A percentile compares a stretch with the other conserved stretches of the same genome.
These are phyloP conservation scores for Cacoxenus indagator DNA, from an alignment of 2,888 invertebrate species.

Conservation along the genomic window DNA sequence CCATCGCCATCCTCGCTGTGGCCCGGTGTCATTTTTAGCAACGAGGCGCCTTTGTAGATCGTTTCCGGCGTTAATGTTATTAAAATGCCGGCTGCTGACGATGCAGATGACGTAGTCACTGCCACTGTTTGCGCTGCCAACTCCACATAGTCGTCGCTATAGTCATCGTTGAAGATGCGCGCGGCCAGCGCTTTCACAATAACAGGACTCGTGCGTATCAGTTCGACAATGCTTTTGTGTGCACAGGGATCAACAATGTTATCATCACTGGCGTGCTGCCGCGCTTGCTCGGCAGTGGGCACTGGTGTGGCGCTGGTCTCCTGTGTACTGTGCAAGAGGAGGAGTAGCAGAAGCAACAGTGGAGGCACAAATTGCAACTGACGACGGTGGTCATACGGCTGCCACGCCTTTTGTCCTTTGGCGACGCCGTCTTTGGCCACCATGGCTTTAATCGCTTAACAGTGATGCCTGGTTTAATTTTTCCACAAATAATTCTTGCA, in stretches of 20 bases:
- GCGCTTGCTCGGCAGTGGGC: constrained; percentile 16
- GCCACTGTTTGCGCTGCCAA: constrained; percentile 15
- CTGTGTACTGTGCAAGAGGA: constrained; percentile 36
- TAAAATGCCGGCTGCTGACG: constrained; percentile 59
- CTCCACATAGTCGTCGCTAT: constrained; percentile 34
- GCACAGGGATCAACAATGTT: constrained; percentile 52
- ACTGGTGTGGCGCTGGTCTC: constrained; percentile 23
- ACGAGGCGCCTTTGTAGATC: constrained; percentile 70
- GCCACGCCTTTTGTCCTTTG: too few species aligned
- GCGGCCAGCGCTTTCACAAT: constrained; percentile 70
- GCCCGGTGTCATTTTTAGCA: constrained; percentile 62
- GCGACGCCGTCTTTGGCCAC: not conserved
- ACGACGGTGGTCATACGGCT: too few species aligned
- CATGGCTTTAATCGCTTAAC: not conserved
- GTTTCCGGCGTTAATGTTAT: constrained; percentile 71
- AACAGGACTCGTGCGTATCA: constrained; percentile 70
- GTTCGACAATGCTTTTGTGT: constrained; percentile 67
- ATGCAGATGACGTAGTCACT: constrained; percentile 28
- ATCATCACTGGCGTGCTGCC: constrained; percentile 29
- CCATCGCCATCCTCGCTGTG: constrained; percentile 38
- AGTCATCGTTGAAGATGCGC: constrained; percentile 66
- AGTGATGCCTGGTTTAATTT: not conserved
- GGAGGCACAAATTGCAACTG: not conserved
- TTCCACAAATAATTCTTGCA: too few species aligned
- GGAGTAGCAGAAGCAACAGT: constrained; percentile 29